Base-by-base conservation (phyloP, 64 coral and sea anemone species). In the Acropora tenuis region DNA sequence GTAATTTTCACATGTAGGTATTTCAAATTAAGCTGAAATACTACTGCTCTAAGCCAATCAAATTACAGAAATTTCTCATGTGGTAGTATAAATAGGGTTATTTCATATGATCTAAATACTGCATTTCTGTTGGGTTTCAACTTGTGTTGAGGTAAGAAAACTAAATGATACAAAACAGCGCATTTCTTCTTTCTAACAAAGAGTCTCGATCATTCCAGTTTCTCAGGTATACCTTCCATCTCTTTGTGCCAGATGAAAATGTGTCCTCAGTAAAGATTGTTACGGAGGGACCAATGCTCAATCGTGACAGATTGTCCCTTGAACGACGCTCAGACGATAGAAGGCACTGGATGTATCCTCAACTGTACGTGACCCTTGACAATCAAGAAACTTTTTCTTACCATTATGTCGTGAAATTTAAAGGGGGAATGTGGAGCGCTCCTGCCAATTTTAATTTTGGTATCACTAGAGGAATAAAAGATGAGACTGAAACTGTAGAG, bases 141-240 rank as follows among this genome's bases (percentile, higher is more conserved):
- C 30, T 30, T 30, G 30, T 30, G 30, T 30, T 30, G 30, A 30
- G 30, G 30, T 30, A 30, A 30, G 30, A 30, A 30, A 30, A 30
- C 30, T 30, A 30, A 30, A 30, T 30, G 30, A 30, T 30, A 30
- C 30, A 30, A 30, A 30, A 30, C 30, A 30, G 30, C 30, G 30
- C 30, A 30, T 30, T 30, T 30, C 30, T 30, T 30, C 30, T 30
- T 30, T 30, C 30, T 30, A 30, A 30, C 30, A 30, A 30, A 30
- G 30, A 30, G 30, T 30, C 30, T 30, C 30, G 30, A 30, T 30
- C 30, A 30, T 30, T 30, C 30, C 30, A 55, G 73, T 69, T 44
- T 82, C 55, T 71, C 3, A 65, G 57, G 42, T 74, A 68, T 60
- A 58, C 78, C 2, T 86, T 92, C n/a, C 90, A 92, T 43, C 90